Percentiles rank a stretch among this genome's conserved stretches.
These are phyloP conservation scores for Pachyrhynchus sulphureomaculatus DNA, from an alignment of 1,140 invertebrate genomes.

Conservation along the genomic window DNA sequence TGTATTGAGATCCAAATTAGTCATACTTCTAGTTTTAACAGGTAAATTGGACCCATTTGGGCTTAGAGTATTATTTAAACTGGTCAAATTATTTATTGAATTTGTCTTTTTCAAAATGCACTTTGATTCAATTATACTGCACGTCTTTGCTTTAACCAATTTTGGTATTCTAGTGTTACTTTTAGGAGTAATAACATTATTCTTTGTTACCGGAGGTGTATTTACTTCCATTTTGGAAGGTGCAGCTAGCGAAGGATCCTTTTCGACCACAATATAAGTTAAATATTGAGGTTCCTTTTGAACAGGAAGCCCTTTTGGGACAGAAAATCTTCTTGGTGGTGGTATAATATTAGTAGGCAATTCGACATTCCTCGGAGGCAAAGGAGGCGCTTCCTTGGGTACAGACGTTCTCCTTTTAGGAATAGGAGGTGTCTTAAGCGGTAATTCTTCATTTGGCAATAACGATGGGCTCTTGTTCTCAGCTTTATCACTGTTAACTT, in stretches of 20 bases:
- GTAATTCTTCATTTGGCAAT: neutral
- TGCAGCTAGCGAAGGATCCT: neutral
- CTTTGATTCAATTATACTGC: constrained; percentile 62
- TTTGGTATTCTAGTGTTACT: constrained; percentile 48
- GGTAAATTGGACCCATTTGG: neutral
- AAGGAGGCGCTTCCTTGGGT: neutral
- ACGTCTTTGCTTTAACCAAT: constrained; percentile 63
- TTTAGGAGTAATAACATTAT: constrained; percentile 20
- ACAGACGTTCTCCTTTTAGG: neutral
- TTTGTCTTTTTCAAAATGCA: constrained; percentile 59
- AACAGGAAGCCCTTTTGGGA: neutral
- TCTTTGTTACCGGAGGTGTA: neutral
- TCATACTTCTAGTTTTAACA: constrained; percentile 38
- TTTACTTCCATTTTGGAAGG: neutral
- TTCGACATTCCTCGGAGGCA: neutral
- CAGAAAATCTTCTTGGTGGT: constrained; percentile 8
- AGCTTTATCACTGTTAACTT: neutral
- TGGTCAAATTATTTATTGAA: neutral
- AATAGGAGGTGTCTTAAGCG: neutral
- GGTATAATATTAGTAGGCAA: constrained; percentile 10
- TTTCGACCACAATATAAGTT: neutral
- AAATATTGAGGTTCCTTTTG: neutral
- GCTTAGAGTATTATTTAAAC: neutral
- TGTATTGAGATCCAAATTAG: constrained; percentile 20
- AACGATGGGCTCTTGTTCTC: neutral